Conservation (phyloP, 2,797 vertebrate species). For the Pipistrellus pygmaeus region DNA sequence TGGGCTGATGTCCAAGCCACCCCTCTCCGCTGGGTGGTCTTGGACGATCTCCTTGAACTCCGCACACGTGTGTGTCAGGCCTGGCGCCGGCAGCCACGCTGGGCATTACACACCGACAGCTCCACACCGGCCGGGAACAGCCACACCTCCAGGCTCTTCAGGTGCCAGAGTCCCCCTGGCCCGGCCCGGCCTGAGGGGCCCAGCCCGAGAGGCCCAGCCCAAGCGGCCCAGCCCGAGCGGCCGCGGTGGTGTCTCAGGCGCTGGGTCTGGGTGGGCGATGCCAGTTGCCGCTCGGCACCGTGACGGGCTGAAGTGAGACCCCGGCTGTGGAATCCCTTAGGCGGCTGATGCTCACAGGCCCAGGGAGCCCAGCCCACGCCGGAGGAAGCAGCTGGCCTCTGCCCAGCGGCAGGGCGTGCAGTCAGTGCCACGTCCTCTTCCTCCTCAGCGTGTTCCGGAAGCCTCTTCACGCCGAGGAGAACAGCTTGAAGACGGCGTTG, state of each 20-base stretch:
- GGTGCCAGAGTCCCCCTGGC: too few species aligned
- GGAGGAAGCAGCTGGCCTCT: not conserved
- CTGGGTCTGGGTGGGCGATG: accelerated
- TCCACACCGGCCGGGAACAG: accelerated
- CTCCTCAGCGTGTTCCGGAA: not conserved
- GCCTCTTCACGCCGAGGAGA: not conserved
- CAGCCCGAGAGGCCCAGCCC: not conserved
- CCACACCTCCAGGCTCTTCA: accelerated
- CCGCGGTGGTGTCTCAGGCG: too few species aligned
- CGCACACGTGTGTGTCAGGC: accelerated
- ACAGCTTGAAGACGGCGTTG: not conserved
- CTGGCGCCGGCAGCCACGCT: accelerated
- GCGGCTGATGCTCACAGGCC: not conserved
- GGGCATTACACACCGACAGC: accelerated
- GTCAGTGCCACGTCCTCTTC: not conserved
- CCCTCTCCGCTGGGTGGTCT: not conserved
- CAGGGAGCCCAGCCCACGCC: not conserved
- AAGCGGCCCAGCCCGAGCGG: accelerated
- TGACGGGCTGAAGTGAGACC: not conserved
- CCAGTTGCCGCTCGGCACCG: not conserved
- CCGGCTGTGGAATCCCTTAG: accelerated
- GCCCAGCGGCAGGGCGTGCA: not conserved
- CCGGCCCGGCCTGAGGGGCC: accelerated
- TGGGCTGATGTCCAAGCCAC: accelerated
- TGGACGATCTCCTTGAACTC: not conserved